Evolutionary conservation across 2,888 invertebrate species (phyloP).

Genomic region (Hirudinaria manillensis): DNA sequence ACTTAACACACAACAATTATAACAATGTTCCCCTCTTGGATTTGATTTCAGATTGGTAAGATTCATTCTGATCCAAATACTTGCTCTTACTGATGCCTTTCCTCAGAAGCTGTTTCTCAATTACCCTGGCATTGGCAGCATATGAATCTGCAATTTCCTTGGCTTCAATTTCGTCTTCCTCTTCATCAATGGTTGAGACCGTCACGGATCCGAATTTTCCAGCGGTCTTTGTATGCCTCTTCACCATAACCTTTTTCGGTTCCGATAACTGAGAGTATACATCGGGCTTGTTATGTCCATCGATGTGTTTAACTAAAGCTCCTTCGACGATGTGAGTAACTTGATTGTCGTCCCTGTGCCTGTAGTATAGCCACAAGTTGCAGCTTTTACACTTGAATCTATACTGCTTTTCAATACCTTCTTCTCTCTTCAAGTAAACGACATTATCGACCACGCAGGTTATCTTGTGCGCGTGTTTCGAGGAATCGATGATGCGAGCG

Average conservation of each 20-base stretch:
- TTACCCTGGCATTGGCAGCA: conserved; percentile 95
- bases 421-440: conserved; percentile 54
- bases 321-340: conserved; percentile 82
- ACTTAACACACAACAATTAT: no score
- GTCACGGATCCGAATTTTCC: conserved; percentile 99
- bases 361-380: conserved; percentile 82
- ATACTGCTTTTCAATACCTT: conserved; percentile 88
- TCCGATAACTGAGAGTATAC: conserved; percentile 52
- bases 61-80: conserved; percentile 52
- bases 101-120: conserved; percentile 90
- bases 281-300: conserved; percentile 63
- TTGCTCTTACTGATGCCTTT: conserved; percentile 83
- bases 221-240: conserved; percentile 97
- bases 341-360: conserved; percentile 68
- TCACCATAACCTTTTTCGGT: conserved; percentile 71
- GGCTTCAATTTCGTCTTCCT: conserved; percentile 98
- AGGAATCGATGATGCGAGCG: conserved; percentile 87
- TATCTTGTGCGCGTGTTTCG: conserved; percentile 88
- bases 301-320: conserved; percentile 56
- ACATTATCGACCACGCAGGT: conserved; percentile 82
- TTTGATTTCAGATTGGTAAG: no score
- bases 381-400: conserved; percentile 82
- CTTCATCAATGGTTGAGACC: conserved; percentile 97
- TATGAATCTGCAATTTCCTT: conserved; percentile 97
- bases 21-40: no score